These are phyloP conservation scores for Symphodus melops DNA, from an alignment of 2,113 vertebrate genomes.

Conservation along the genomic window DNA sequence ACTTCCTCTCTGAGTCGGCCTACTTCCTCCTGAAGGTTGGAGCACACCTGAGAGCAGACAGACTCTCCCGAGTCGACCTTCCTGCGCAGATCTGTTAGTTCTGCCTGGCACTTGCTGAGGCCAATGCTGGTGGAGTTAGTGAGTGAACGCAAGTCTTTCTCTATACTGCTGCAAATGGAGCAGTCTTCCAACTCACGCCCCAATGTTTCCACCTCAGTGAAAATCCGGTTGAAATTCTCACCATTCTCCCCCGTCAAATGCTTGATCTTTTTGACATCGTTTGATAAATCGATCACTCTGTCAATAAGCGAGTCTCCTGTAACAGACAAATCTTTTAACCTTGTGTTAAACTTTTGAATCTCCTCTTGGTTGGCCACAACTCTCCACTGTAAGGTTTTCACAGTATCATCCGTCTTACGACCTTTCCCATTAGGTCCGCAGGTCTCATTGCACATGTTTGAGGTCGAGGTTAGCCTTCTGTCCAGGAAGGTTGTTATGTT, in stretches of 20 bases:
- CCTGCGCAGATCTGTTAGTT: slow-evolving; percentile 60
- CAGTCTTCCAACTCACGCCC: slow-evolving; percentile 73
- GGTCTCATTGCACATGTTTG: slow-evolving; percentile 82
- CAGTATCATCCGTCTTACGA: slow-evolving; percentile 69
- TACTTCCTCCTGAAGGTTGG: slow-evolving; percentile 85
- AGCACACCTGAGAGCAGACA: slow-evolving; percentile 84
- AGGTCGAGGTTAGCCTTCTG: slow-evolving; percentile 71
- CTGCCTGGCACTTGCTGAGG: slow-evolving; percentile 78
- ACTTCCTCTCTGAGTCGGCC: slow-evolving; percentile 86
- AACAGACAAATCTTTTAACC: slow-evolving; percentile 80
- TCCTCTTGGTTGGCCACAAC: slow-evolving; percentile 82
- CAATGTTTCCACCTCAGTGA: slow-evolving; percentile 74
- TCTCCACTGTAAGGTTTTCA: slow-evolving; percentile 84
- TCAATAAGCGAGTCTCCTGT: slow-evolving; percentile 82
- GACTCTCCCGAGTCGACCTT: slow-evolving; percentile 79
- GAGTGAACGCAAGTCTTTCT: slow-evolving; percentile 74
- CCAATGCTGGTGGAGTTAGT: slow-evolving; percentile 81
- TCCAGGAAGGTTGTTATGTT: slow-evolving; percentile 79
- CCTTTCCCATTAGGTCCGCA: slow-evolving; percentile 68
- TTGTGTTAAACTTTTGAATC: slow-evolving; percentile 82
- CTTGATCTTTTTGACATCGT: slow-evolving; percentile 73
- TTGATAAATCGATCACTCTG: slow-evolving; percentile 77
- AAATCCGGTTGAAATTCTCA: slow-evolving; percentile 75
- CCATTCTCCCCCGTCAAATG: slow-evolving; percentile 71
- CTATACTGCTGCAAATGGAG: slow-evolving; percentile 60